These are phyloP conservation scores for Phalera bucephala DNA, from an alignment of 2,888 invertebrate genomes.

Conservation along the genomic window DNA sequence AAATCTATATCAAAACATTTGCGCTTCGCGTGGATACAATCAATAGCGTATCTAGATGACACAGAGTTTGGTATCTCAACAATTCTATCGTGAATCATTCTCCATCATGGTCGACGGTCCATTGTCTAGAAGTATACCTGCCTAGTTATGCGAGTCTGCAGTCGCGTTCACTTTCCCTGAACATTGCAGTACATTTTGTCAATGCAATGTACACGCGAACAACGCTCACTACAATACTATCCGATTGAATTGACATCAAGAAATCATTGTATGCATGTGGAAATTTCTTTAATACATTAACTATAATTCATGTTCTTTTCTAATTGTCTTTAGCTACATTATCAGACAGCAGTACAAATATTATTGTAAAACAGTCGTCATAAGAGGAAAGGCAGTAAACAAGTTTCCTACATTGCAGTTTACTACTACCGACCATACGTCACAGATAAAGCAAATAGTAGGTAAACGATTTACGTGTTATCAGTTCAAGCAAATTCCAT, in stretches of 20 bases:
- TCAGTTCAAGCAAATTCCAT: constrained; percentile 25
- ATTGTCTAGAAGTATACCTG: constrained; percentile 4
- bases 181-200: constrained; percentile 2
- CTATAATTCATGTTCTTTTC: too few species aligned
- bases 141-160: constrained; percentile 1
- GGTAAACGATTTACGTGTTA: constrained; percentile 29
- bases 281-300: too few species aligned
- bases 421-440: constrained; percentile 18
- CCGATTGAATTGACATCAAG: too few species aligned
- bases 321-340: too few species aligned
- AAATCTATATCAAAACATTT: too few species aligned
- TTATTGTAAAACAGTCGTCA: not conserved
- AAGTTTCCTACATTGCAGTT: not conserved
- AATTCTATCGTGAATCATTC: constrained; percentile 12
- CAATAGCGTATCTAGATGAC: not conserved
- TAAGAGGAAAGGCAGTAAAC: not conserved
- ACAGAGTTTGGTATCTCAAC: not conserved
- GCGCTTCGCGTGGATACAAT: not conserved
- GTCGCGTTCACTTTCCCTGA: constrained; percentile 22
- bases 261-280: too few species aligned
- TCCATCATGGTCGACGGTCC: constrained; percentile 7
- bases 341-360: too few species aligned
- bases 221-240: too few species aligned
- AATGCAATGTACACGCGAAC: not conserved
- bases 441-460: constrained; percentile 35